phyloP scores from a whole-genome alignment of 2,113 vertebrate species.

The Cephalopterus ornatus region DNA sequence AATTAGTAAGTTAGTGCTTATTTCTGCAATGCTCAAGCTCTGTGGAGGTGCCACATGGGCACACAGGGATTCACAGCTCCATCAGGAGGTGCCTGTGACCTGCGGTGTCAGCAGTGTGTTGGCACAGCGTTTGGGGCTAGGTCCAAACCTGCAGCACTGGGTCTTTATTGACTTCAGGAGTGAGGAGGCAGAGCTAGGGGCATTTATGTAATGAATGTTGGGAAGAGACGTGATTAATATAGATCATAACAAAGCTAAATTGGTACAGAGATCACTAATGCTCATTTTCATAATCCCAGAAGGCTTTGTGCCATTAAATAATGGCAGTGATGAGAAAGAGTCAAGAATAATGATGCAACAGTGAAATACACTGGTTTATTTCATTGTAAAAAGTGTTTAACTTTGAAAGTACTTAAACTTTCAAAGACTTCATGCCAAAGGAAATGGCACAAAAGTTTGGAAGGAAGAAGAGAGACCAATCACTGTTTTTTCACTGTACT shows the following conservation, averaged over 20 bases:
- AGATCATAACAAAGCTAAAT: background rate
- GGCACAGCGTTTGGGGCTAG: rapidly evolving
- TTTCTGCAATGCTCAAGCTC: background rate
- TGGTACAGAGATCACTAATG: background rate
- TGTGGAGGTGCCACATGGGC: rapidly evolving
- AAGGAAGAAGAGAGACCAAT: background rate
- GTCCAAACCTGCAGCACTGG: background rate
- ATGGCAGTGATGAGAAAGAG: background rate
- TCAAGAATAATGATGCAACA: background rate
- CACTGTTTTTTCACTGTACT: background rate
- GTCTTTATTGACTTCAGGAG: background rate
- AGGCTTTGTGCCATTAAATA: background rate
- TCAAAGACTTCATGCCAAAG: background rate
- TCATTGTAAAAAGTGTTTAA: background rate
- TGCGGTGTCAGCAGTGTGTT: rapidly evolving
- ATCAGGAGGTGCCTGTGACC: rapidly evolving
- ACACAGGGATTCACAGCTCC: background rate
- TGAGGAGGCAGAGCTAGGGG: background rate
- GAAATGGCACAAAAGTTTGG: background rate
- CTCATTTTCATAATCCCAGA: background rate
- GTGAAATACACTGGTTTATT: background rate
- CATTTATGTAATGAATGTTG: background rate
- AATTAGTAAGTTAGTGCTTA: background rate
- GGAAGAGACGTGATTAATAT: background rate
- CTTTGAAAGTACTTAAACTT: background rate